Evolutionary conservation across 1,140 invertebrate genomes (phyloP).

Genomic region (Arion vulgaris): DNA sequence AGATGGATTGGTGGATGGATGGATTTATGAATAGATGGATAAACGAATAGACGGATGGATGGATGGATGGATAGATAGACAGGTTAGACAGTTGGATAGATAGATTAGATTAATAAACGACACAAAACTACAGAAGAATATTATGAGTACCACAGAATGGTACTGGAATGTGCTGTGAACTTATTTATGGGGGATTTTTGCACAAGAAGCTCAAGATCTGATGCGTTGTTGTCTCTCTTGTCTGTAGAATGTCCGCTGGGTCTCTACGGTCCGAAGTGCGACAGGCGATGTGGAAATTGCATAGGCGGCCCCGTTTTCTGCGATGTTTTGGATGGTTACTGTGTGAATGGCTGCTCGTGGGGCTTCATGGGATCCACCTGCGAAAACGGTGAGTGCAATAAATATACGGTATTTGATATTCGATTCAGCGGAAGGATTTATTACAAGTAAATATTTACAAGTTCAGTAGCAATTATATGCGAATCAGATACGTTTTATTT

Average conservation of each 20-base stretch:
- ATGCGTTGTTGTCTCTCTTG: neutral
- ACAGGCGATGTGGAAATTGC: neutral
- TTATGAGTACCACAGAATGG: neutral
- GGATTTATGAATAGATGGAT: neutral
- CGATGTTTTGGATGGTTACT: neutral
- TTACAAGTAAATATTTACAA: too few species aligned
- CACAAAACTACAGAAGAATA: neutral
- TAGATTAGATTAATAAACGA: neutral
- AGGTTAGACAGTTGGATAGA: neutral
- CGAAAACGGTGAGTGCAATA: neutral
- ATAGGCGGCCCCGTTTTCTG: constrained; percentile 5
- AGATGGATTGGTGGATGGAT: neutral
- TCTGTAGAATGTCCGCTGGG: neutral
- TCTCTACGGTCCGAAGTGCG: neutral
- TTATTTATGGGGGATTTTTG: too few species aligned
- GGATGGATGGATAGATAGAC: neutral
- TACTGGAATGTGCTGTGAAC: too few species aligned
- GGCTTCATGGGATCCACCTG: neutral
- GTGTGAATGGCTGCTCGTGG: constrained; percentile 7
- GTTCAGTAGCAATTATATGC: too few species aligned
- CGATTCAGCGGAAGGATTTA: too few species aligned
- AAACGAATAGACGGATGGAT: neutral
- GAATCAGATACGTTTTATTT: too few species aligned
- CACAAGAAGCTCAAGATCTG: too few species aligned
- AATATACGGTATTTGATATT: neutral